A percentile compares a stretch with the other conserved stretches of the same genome.
These are phyloP conservation scores for Cryptocheilus praepositus DNA, from an alignment of 2,888 invertebrate genomes.

Conservation along the genomic window DNA sequence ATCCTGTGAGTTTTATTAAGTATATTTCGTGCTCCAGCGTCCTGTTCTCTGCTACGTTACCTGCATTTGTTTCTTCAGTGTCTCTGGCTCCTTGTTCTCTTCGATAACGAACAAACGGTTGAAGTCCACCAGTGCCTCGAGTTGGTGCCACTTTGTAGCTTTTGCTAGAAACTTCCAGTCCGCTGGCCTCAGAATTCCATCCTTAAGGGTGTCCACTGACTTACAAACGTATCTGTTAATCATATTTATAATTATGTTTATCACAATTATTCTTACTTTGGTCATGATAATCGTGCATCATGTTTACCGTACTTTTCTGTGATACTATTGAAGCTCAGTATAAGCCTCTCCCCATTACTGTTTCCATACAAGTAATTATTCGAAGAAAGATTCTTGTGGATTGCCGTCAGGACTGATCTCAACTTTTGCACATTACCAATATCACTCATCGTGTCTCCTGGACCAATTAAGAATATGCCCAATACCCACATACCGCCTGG, in stretches of 20 bases:
- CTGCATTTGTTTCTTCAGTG: conserved; percentile 83
- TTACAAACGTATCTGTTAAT: conserved; percentile 79
- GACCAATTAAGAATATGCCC: conserved; percentile 86
- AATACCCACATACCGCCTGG: conserved; percentile 92
- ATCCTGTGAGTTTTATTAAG: conserved; percentile 74
- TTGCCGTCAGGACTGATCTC: conserved; percentile 77
- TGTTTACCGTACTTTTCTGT: conserved; percentile 75
- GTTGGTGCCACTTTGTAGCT: conserved; percentile 83
- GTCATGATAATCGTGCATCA: neutral
- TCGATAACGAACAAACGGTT: conserved; percentile 85
- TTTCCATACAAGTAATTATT: conserved; percentile 81
- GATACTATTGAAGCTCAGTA: conserved; percentile 77
- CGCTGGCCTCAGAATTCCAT: conserved; percentile 79
- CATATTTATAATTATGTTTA: neutral
- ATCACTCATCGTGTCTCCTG: conserved; percentile 80
- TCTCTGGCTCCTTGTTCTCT: conserved; percentile 78
- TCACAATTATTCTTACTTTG: conserved; percentile 3
- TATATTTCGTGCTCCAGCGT: neutral
- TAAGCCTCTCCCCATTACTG: conserved; percentile 79
- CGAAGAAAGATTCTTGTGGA: conserved; percentile 77
- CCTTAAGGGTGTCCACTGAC: conserved; percentile 78
- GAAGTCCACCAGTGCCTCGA: conserved; percentile 86
- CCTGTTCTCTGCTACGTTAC: conserved; percentile 68
- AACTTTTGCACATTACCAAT: conserved; percentile 78
- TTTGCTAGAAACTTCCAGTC: conserved; percentile 87